Base-by-base conservation (phyloP, 1,140 invertebrate species). In the Trichonephila clavipes region DNA sequence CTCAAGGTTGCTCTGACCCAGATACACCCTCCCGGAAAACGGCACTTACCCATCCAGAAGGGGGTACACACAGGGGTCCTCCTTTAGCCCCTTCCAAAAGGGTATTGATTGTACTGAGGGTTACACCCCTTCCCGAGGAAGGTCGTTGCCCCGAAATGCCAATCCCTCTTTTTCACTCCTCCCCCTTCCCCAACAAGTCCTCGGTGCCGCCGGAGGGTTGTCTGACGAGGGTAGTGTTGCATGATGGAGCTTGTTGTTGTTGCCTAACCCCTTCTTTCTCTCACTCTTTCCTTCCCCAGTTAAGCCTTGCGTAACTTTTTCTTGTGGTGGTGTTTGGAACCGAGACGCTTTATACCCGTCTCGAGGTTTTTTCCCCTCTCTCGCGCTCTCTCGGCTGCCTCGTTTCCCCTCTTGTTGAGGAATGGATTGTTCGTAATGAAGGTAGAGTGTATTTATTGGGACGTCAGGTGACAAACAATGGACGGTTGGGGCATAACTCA, bases 71-170 rank as follows among this genome's bases (percentile, higher is more conserved):
- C 16, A 7, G 86, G 86, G 58, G 59, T 44, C 85, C 64, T n/a
- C 66, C n/a, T 51, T 51, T 51, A 69, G 66, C 8, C 66, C 66
- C 66, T 28, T 4, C 59, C 59, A 66, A 88, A 88, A 88, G 86
- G 86, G 86, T 88, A 88, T 88, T 88, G 86, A 88, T 88, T 88
- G 34, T 85, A 88, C 21, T 34, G 62, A 59, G 51, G 66, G 66
- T 69, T 69, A 69, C 44, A 24, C 82, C 24, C 59, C 58, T 61
- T 40, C 86, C 18, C 86, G 3, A 3, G 61, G 44, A 61, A 66
- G 86, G 59, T 62, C 59, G 21, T 59, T 62, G 28, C 59, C n/a
- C 86, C 86, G 19, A 44, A 51, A 28, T 51, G 59, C 62, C 86
- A 40, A 64, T 66, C 59, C 86, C 62, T 28, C 34, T 88, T 66